Percentiles rank a stretch among this genome's conserved stretches.
phyloP scores from a whole-genome alignment of 2,888 invertebrate species.

The Fissipunctia ypsillon region DNA sequence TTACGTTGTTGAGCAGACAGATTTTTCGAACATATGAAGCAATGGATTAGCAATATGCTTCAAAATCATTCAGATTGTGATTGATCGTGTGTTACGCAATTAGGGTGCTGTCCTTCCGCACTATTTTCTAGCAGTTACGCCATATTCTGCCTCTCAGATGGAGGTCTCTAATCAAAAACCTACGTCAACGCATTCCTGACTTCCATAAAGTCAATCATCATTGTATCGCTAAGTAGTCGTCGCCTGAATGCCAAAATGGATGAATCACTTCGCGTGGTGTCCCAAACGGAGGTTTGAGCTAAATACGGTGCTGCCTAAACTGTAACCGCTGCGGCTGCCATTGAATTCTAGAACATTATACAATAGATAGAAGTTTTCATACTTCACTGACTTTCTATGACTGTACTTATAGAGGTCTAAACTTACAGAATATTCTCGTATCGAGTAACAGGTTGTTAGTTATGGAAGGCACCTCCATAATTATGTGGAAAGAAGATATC shows the following conservation, averaged over 20 bases:
- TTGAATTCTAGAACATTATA: conserved; percentile 34
- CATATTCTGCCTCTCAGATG: background rate
- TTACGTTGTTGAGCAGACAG: no score
- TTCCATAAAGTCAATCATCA: conserved; percentile 27
- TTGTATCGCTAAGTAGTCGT: conserved; percentile 31
- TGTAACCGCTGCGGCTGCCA: conserved; percentile 22
- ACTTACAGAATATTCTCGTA: background rate
- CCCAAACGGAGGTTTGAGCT: conserved; percentile 42
- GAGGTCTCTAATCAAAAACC: conserved; percentile 15
- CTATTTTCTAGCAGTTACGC: background rate
- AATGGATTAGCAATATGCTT: no score
- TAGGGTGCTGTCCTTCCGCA: background rate
- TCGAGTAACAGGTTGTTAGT: background rate
- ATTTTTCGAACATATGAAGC: no score
- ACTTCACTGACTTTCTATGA: conserved; percentile 14
- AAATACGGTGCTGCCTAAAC: conserved; percentile 40
- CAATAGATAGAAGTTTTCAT: conserved; percentile 14
- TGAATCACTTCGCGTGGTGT: conserved; percentile 50
- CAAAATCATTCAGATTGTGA: no score
- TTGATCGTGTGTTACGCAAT: no score
- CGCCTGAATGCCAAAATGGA: conserved; percentile 45
- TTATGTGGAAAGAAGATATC: background rate
- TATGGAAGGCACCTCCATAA: background rate
- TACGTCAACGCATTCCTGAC: conserved; percentile 25
- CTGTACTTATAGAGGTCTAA: conserved; percentile 1